Evolutionary conservation across 2,113 vertebrate species (phyloP), one percentile per base, ranked within the genome.

Genomic region (Propithecus coquereli): DNA sequence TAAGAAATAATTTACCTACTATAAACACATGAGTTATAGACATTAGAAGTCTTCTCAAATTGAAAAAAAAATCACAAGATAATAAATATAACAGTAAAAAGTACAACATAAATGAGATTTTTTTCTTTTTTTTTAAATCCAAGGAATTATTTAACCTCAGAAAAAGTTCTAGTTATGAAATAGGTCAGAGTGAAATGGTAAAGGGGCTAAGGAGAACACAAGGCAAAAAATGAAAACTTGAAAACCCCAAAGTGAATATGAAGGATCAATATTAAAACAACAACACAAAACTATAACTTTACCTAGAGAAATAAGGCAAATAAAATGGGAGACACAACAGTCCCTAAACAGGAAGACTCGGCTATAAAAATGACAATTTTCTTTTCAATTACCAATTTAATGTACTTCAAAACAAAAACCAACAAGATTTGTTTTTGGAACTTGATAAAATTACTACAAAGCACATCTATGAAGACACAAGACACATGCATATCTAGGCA

Each of bases 1-100:
- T 37, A 66, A 13, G n/a, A 92, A 90, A 61, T 73, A 87, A 90
- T 92, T 89, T 96, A 94, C 50, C 77, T 90, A 94, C 8, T 65
- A 83, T 34, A 91, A 22, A 57, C 2, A 87, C 23, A 86, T 47
- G 43, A 87, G 12, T 13, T 76, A 84, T 1, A 87, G 47, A 90
- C 52, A 87, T 54, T 54, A 54, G 68, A 50, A 83, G 25, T 57
- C 18, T 79, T 77, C 45, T 73, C 50, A 92, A 95, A 86, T 37
- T 82, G 13, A 74, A 93, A 81, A 93, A 76, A 74, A 83, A 91
- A 50, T 9, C 8, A 70, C 32, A 66, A 63, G 12, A 9, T 13
- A 87, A 86, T 10, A 87, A 32, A 86, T 65, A 7, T 8, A 94
- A 93, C 25, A 94, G 40, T n/a, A 82, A 91, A 86, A 81, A 94